Evolutionary conservation across 2,113 vertebrate genomes (phyloP), one percentile per base, ranked within the genome.

Genomic region (Dicentrarchus labrax): DNA sequence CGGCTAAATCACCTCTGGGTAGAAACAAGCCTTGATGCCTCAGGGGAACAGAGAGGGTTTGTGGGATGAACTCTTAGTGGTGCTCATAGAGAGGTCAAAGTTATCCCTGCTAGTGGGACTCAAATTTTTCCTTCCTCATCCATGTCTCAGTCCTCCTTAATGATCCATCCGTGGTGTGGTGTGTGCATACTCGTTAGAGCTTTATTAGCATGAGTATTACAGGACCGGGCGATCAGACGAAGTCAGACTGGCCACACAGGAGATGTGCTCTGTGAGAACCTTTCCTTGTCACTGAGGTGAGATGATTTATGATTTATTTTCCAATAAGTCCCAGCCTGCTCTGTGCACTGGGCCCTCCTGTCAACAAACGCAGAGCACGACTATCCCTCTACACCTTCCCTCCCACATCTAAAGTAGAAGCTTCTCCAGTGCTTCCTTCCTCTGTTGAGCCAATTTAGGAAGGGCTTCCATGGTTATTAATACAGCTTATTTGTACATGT

Each of bases 281-380:
- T 80, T 86, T 84, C 64, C 81, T 76, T 93, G 93, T 95, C 95
- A 94, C 82, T 41, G 88, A 84, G 80, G 86, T 88, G 72, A 89
- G 90, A 94, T 94, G 94, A 95, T 95, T 95, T 94, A 94, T 94
- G 93, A 94, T 95, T 94, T 95, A 94, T 95, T 95, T 92, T 94
- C 89, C 88, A 88, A 92, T 91, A 94, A 93, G 85, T 91, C 91
- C 91, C 92, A 89, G 86, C 77, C 82, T 85, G 89, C 87, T 87
- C 83, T 65, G 80, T 84, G 92, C 88, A 61, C 86, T 90, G 91
- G 85, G 91, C 78, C 83, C 82, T 86, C 84, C 85, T 89, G 88
- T 94, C 92, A 92, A 87, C 91, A 92, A 86, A 88, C 41, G 78
- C 69, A 8, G 22, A 74, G 80, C 67, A 77, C 54, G 67, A 65